These are phyloP conservation scores for Hesperophylax magnus DNA, from an alignment of 1,140 invertebrate genomes.

Conservation along the genomic window DNA sequence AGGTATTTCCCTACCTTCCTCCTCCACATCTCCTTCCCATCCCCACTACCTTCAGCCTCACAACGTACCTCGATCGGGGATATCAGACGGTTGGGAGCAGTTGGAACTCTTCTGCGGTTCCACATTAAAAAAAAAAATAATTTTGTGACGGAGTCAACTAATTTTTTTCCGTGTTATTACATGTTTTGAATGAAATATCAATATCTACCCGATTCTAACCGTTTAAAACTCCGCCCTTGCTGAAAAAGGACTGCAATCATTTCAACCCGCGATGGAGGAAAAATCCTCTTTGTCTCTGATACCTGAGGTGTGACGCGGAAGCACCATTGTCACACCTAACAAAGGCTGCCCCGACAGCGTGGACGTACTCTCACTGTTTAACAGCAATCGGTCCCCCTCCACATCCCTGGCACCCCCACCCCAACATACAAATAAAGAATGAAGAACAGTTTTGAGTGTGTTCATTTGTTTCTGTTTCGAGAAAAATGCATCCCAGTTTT, in stretches of 20 bases:
- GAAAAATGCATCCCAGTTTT: neutral
- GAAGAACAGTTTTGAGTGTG: neutral
- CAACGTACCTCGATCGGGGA: no score
- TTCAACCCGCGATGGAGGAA: constrained; percentile 47
- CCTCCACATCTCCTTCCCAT: no score
- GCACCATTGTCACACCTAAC: constrained; percentile 48
- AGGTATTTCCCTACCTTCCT: no score
- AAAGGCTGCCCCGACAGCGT: constrained; percentile 15
- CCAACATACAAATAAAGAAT: neutral
- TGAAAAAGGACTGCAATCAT: constrained; percentile 44
- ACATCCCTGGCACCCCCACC: neutral
- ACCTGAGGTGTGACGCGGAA: constrained; percentile 56
- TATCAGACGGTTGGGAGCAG: no score
- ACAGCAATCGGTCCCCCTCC: constrained; percentile 8
- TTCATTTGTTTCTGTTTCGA: constrained; percentile 6
- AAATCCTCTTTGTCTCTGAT: constrained; percentile 52
- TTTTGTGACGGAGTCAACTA: no score
- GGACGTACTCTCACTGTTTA: neutral
- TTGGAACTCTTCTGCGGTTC: no score
- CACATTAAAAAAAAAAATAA: no score
- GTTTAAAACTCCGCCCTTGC: neutral
- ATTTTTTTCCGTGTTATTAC: no score
- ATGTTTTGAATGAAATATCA: no score
- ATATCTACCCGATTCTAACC: neutral
- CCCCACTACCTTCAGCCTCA: no score